Evolutionary conservation across 2,113 vertebrate genomes (phyloP), one percentile per base, ranked within the genome.

Genomic region (Urocolius indicus): DNA sequence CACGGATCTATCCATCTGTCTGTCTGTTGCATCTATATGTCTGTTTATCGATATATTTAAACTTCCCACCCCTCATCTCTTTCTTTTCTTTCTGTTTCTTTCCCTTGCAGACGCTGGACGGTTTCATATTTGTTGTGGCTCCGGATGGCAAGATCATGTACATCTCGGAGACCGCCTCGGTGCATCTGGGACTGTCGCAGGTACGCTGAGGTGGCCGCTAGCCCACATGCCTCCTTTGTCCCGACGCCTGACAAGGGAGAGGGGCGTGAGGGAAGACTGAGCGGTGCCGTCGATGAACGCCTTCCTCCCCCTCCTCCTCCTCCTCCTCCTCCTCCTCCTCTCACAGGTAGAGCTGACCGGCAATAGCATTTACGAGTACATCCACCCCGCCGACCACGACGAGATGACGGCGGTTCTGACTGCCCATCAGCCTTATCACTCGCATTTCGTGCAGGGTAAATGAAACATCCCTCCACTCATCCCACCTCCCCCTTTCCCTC

Each of bases 131-230:
- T 52, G 99, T 99, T 51, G 99, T 99, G n/a, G 99, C 99, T 81
- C 99, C 99, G 6, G 99, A 99, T 78, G 99, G 99, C 46, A 99
- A 99, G 97, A 99, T 99, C 92, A 99, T 99, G 99, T 99, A 99
- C 97, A 99, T 99, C 94, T 99, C 99, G 6, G 99, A 99, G 97
- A 99, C 99, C 0, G 99, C 99, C 9, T 99, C 99, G 1, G 99
- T 99, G 72, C 99, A 99, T 93, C 95, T 99, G 97, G 99, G 99
- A 80, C 98, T 99, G 96, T 99, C 99, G 55, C 99, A 99, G 99
- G 99, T 99, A 98, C 32, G 96, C 43, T 52, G 52, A 29, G 46
- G 84, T 69, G 43, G 13, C 73, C 52, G 45, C 34, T 36, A 23
- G 12, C 13, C 16, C 58, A 23, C 8, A 2, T 11, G 29, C 34